Conservation (phyloP, 2,797 vertebrate species). For the Crax fasciolata region DNA sequence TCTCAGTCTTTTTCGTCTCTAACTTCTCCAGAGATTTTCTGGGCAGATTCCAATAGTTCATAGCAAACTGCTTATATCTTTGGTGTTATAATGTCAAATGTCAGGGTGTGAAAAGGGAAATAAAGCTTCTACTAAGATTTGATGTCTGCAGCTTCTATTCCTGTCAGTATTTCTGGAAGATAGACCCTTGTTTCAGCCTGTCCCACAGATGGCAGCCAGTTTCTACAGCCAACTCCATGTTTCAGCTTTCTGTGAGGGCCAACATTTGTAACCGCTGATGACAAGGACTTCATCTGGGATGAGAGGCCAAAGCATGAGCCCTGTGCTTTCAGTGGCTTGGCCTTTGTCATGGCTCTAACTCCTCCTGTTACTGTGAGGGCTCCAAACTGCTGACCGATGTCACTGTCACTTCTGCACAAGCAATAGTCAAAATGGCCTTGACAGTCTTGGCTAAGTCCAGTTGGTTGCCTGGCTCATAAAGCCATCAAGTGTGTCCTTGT, state of each 20-base stretch:
- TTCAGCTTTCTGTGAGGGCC: neutral
- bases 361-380: neutral
- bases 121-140: neutral
- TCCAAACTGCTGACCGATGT: neutral
- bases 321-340: neutral
- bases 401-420: fast-evolving
- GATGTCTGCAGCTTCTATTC: neutral
- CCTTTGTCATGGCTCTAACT: neutral
- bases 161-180: neutral
- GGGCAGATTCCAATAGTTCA: neutral
- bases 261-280: neutral
- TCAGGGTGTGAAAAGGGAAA: neutral
- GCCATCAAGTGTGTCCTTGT: neutral
- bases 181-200: neutral
- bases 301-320: neutral
- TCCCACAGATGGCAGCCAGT: neutral
- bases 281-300: neutral
- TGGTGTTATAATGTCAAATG: neutral
- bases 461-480: neutral
- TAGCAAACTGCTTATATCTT: neutral
- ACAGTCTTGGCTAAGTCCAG: neutral
- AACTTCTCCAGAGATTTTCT: neutral
- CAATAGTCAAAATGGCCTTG: neutral
- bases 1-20: neutral
- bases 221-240: neutral